Base-by-base conservation (phyloP, 2,113 vertebrate genomes). In the Dendrocopos noguchii region DNA sequence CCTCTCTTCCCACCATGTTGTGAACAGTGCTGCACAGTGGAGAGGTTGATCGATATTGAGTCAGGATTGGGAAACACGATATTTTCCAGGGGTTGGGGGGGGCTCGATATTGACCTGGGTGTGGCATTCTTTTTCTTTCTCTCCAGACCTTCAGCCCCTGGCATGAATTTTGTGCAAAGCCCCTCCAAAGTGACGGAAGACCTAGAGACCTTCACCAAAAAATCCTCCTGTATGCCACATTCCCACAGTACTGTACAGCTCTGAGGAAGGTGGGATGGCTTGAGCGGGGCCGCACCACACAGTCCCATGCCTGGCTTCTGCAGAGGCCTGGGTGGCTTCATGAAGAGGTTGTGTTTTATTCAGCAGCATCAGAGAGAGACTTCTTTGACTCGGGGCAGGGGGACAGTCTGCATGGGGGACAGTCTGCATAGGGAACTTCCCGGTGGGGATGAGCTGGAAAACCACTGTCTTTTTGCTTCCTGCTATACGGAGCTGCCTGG, bases 41-140 rank as follows among this genome's bases (percentile, higher is more conserved):
- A 4, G 1, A 27, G 18, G 7, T 24, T 4, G 0, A 46, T n/a
- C 4, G 2, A 24, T 12, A 1, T 1, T 0, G n/a, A 28, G 34
- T 55, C 16, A 2, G 21, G 6, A 0, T 18, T 33, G 24, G 22
- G 50, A 52, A 52, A 52, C 12, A 25, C 50, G 50, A 13, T 13
- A 25, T 52, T 52, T 52, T 52, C 12, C 50, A 52, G 22, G 22
- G 50, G 12, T 52, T 13, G 22, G 50, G 12, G 50, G 22, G n/a
- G 22, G 0, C 50, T 33, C 4, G 1, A 21, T 11, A 1, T 1
- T 0, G 34, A 20, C 33, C 57, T 12, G 3, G 29, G 1, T 14
- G n/a, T 10, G n/a, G 46, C 36, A 39, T 4, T 14, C 0, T 2
- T 0, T 27, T 91, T 55, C 59, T 33, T 72, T 27, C 57, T 44